A percentile compares a stretch with the other conserved stretches of the same genome.
Evolutionary conservation across 2,888 invertebrate species (phyloP).

Genomic region (Thera britannica): DNA sequence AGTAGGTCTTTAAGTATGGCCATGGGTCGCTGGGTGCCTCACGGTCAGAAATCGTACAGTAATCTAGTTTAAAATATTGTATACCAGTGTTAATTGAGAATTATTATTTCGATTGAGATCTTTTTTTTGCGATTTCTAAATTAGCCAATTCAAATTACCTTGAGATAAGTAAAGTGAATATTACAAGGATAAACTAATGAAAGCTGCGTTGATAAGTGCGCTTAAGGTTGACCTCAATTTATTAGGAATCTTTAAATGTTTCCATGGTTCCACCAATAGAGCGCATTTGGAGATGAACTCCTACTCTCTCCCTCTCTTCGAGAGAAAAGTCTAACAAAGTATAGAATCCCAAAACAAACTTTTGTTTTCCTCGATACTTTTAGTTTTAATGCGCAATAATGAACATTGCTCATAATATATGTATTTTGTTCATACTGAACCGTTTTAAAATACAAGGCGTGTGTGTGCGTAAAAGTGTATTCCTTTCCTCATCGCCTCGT

Average conservation of each 20-base stretch:
- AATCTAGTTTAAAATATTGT: neutral
- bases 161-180: constrained; percentile 52
- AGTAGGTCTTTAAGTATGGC: too few species aligned
- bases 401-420: constrained; percentile 26
- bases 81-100: neutral
- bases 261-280: constrained; percentile 9
- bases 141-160: constrained; percentile 49
- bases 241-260: constrained; percentile 27
- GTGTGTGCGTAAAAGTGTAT: constrained; percentile 54
- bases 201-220: constrained; percentile 45
- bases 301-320: too few species aligned
- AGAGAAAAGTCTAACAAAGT: too few species aligned
- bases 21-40: too few species aligned
- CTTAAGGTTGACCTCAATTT: constrained; percentile 48
- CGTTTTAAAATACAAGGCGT: constrained; percentile 27
- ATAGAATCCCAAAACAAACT: too few species aligned
- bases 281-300: neutral
- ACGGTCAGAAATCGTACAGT: too few species aligned
- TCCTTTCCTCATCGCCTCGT: constrained; percentile 68
- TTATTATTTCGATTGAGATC: neutral
- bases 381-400: constrained; percentile 29
- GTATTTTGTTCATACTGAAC: constrained; percentile 31
- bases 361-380: constrained; percentile 16
- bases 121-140: constrained; percentile 41
- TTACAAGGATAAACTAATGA: constrained; percentile 59